These are phyloP conservation scores for Torymus tubicola DNA, from an alignment of 2,888 invertebrate species.

Conservation along the genomic window DNA sequence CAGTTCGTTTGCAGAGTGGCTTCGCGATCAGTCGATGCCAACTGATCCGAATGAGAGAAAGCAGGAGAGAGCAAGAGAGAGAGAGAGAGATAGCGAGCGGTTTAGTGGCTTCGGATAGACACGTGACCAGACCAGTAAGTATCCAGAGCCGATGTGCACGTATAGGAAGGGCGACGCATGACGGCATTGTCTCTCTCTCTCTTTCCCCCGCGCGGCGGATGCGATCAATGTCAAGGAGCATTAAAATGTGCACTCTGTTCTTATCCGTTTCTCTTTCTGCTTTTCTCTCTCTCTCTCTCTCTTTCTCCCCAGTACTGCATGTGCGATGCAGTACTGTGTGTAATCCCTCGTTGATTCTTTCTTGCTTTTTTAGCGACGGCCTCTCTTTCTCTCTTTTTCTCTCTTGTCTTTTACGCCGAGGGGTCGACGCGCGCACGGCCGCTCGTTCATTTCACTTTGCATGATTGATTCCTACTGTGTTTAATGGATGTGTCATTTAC, in stretches of 20 bases:
- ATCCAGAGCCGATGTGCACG: conserved; percentile 5
- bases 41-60: background rate
- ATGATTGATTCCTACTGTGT: conserved; percentile 35
- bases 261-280: conserved; percentile 1
- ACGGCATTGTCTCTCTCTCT: conserved; percentile 10
- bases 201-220: conserved; percentile 5
- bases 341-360: conserved; percentile 23
- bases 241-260: conserved; percentile 39
- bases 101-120: conserved; percentile 31
- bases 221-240: conserved; percentile 53
- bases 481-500: conserved; percentile 54
- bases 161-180: background rate
- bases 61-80: conserved; percentile 15
- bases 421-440: background rate
- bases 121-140: conserved; percentile 35
- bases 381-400: background rate
- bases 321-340: background rate
- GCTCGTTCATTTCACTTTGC: conserved; percentile 35
- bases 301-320: background rate
- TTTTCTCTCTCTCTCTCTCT: background rate
- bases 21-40: conserved; percentile 14
- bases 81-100: conserved; percentile 11
- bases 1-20: conserved; percentile 42
- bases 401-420: conserved; percentile 13
- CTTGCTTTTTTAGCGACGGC: background rate